These are phyloP conservation scores for Diorhabda elongata DNA, from an alignment of 1,140 invertebrate genomes.

Conservation along the genomic window DNA sequence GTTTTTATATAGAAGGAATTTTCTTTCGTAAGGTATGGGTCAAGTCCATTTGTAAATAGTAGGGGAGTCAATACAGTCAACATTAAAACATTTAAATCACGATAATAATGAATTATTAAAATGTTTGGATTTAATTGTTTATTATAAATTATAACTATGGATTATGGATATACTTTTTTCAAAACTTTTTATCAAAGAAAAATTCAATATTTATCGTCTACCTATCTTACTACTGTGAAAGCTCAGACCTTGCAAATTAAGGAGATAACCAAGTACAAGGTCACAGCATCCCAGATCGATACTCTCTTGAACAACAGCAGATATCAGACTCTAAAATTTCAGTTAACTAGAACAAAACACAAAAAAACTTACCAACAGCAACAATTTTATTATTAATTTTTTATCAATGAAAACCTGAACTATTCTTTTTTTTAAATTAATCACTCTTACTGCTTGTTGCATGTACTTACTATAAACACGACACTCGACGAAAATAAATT, in stretches of 20 bases:
- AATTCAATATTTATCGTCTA: not conserved
- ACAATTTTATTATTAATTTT: not conserved
- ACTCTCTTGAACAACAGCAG: conserved; percentile 5
- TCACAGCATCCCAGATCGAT: conserved; percentile 20
- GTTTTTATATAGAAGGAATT: no score
- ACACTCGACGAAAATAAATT: not conserved
- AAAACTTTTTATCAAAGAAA: not conserved
- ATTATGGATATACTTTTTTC: not conserved
- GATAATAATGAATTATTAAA: not conserved
- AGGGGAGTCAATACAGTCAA: no score
- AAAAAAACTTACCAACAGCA: no score
- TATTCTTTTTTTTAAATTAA: not conserved
- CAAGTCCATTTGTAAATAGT: no score
- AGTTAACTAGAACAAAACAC: not conserved
- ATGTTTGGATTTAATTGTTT: not conserved
- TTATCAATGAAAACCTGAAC: not conserved
- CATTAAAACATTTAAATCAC: not conserved
- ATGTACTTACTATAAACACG: not conserved
- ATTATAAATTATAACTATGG: not conserved
- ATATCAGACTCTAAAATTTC: not conserved
- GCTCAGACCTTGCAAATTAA: not conserved
- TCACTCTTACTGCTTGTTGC: not conserved
- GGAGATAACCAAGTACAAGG: conserved; percentile 18
- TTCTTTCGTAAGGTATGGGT: no score
- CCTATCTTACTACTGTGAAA: not conserved